phyloP scores from a whole-genome alignment of 1,140 invertebrate genomes.

The Portunus trituberculatus region DNA sequence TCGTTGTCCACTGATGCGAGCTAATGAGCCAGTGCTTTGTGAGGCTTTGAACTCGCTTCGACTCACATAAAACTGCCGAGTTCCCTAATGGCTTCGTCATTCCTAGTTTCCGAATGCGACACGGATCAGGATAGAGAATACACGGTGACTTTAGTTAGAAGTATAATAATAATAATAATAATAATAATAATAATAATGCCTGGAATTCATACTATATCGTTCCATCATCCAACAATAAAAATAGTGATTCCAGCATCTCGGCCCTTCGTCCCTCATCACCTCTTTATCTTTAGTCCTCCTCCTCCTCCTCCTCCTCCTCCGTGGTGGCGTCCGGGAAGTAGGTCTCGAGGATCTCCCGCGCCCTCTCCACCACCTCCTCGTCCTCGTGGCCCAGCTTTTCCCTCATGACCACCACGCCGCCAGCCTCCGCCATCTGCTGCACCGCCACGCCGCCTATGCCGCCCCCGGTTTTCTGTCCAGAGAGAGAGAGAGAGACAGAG shows the following conservation, averaged over 20 bases:
- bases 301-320: neutral
- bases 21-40: too few species aligned
- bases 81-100: too few species aligned
- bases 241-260: neutral
- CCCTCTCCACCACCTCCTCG: constrained; percentile 7
- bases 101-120: too few species aligned
- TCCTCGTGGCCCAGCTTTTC: neutral
- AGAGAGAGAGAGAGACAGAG: neutral
- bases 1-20: too few species aligned
- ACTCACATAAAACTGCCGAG: too few species aligned
- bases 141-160: too few species aligned
- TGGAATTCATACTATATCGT: neutral
- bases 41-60: too few species aligned
- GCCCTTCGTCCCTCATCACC: neutral
- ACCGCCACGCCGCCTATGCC: neutral
- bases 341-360: constrained; percentile 36
- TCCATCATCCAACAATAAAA: neutral
- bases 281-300: neutral
- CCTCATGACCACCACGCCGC: constrained; percentile 45
- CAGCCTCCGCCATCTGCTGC: neutral
- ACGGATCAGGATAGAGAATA: too few species aligned
- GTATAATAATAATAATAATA: constrained; percentile 29
- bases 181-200: neutral
- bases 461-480: neutral
- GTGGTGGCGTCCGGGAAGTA: neutral